These are phyloP conservation scores for Drosophila affinis DNA, from an alignment of 2,888 invertebrate species.

Conservation along the genomic window DNA sequence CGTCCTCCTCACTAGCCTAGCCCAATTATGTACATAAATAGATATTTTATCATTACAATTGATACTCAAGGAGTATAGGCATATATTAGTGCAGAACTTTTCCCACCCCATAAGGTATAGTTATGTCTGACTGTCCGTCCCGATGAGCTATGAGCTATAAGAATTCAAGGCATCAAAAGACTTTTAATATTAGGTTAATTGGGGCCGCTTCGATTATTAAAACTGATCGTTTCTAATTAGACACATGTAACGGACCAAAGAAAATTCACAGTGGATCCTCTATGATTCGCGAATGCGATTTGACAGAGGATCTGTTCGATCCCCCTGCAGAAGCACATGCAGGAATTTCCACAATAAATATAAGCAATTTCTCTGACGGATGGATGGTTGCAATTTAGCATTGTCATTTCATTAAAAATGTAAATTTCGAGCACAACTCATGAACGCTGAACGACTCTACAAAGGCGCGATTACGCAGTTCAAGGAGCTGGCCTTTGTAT, in stretches of 20 bases:
- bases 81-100: no score
- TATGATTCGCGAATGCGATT: no score
- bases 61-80: no score
- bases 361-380: not conserved
- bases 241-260: no score
- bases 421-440: slow-evolving; percentile 58
- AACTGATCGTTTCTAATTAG: no score
- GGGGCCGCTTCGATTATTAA: no score
- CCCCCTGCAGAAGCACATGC: not conserved
- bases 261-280: no score
- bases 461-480: slow-evolving; percentile 74
- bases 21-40: not conserved
- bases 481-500: slow-evolving; percentile 53
- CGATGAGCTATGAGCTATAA: no score
- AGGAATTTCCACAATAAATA: not conserved
- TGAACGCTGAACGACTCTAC: slow-evolving; percentile 55
- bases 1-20: not conserved
- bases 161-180: no score
- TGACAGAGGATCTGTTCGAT: not conserved
- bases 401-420: slow-evolving; percentile 65
- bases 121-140: no score
- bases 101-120: no score
- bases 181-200: no score
- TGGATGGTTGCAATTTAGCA: slow-evolving; percentile 30
- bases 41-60: not conserved